These are phyloP conservation scores for Drosophila pruinosa DNA, from an alignment of 1,140 invertebrate species.

Conservation along the genomic window DNA sequence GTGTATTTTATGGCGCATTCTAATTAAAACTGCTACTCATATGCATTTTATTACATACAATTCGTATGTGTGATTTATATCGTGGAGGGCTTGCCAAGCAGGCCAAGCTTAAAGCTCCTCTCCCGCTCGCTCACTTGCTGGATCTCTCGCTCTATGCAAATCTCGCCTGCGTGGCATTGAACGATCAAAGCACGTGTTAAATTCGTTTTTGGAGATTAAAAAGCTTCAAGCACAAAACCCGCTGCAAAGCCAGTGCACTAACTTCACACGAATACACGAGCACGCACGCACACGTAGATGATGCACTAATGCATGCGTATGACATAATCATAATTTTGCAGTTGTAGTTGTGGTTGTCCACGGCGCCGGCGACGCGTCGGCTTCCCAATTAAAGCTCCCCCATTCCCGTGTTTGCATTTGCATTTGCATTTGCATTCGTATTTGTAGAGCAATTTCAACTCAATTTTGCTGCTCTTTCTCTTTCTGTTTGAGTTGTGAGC, in stretches of 20 bases:
- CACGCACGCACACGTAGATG: conserved; percentile 5
- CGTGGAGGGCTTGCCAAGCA: conserved; percentile 1
- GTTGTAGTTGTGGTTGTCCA: conserved; percentile 23
- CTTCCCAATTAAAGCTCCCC: conserved; percentile 40
- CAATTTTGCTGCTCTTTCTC: neutral
- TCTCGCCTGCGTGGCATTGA: conserved; percentile 62
- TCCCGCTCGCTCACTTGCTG: conserved; percentile 1
- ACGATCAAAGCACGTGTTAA: conserved; percentile 57
- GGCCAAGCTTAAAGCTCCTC: conserved; percentile 2
- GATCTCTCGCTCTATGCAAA: conserved; percentile 34
- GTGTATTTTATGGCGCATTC: conserved; percentile 54
- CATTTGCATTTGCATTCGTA: conserved; percentile 21
- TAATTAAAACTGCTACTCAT: conserved; percentile 46
- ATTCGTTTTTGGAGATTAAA: conserved; percentile 26
- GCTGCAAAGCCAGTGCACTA: conserved; percentile 27
- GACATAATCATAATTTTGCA: conserved; percentile 68
- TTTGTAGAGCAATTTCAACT: conserved; percentile 17
- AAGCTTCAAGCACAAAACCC: neutral
- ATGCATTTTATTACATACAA: neutral
- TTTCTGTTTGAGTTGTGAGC: conserved; percentile 16
- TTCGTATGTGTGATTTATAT: neutral
- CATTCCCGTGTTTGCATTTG: neutral
- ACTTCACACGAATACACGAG: conserved; percentile 43
- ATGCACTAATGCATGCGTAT: conserved; percentile 52
- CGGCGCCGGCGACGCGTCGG: conserved; percentile 44